Conservation (phyloP, 2,888 invertebrate species). For the Tipula confusa region DNA sequence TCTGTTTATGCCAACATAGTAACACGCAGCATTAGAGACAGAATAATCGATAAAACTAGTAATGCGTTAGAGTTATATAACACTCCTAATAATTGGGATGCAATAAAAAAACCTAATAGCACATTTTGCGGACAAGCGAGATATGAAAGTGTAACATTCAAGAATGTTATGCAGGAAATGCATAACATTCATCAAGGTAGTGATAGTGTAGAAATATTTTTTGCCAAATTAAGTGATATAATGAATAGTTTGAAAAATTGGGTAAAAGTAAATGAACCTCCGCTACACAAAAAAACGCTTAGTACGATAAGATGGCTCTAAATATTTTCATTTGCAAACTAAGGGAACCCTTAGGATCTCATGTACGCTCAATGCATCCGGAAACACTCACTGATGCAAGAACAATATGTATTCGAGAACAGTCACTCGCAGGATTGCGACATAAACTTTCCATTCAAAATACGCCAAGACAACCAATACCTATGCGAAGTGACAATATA, state of each 20-base stretch:
- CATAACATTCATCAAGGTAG: neutral
- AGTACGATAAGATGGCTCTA: constrained; percentile 37
- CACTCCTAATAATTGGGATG: constrained; percentile 29
- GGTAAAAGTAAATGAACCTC: constrained; percentile 33
- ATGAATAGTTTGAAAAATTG: constrained; percentile 36
- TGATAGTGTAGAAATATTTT: constrained; percentile 31
- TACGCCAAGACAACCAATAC: no score
- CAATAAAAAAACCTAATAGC: constrained; percentile 32
- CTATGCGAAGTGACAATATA: no score
- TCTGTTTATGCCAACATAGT: neutral
- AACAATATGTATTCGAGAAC: constrained; percentile 35
- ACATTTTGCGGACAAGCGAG: constrained; percentile 32
- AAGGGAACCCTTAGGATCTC: constrained; percentile 37
- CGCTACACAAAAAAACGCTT: constrained; percentile 32
- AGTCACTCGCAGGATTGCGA: neutral
- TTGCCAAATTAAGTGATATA: constrained; percentile 34
- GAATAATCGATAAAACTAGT: constrained; percentile 33
- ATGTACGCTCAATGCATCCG: constrained; percentile 37
- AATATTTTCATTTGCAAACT: constrained; percentile 37
- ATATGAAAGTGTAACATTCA: constrained; percentile 32
- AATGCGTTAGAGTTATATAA: constrained; percentile 32
- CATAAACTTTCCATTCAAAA: neutral
- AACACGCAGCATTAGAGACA: constrained; percentile 32
- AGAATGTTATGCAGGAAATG: constrained; percentile 32
- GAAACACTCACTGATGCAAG: constrained; percentile 35